Evolutionary conservation across 2,113 vertebrate species (phyloP), one percentile per base, ranked within the genome.

Genomic region (Tragelaphus imberbis): DNA sequence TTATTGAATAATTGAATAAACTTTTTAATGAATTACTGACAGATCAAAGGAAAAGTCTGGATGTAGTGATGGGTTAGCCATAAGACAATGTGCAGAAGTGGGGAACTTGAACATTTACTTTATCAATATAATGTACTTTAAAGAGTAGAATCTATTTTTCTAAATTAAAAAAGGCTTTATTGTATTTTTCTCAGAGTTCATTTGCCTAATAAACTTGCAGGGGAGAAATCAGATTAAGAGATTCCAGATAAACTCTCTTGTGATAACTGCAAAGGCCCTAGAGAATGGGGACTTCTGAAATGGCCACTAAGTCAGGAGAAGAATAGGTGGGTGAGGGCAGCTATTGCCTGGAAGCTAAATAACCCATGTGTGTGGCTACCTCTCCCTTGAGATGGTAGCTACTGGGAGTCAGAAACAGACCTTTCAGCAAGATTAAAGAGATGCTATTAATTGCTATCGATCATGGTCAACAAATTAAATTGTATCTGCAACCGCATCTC

Each of bases 401-500:
- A 96, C 98, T 98, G 96, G 98, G 97, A 99, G 98, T 98, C 98
- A 99, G 98, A 98, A 98, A 99, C 77, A 91, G 98, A 98, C 98
- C 99, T 99, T 99, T 99, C 99, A 99, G 96, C 98, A 98, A 99
- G 99, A 99, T 99, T 99, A 99, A 99, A 99, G 99, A 99, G 99
- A 99, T 98, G 99, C 98, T 98, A 99, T 99, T 99, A 99, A 99
- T 99, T 99, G 99, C 99, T 99, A 99, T 99, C 96, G 99, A 99
- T 99, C 99, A 99, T 93, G 91, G 99, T 99, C 99, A 99, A 99
- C 99, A 99, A 99, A 99, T 99, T 99, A 99, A 99, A 99, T 99
- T 99, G 99, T 99, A 99, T 99, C 99, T 99, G 98, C 99, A 99
- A 98, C 98, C 98, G 98, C 98, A 97, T 98, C 97, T 98, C 98